Evolutionary conservation across 2,888 invertebrate genomes (phyloP), one percentile per base, ranked within the genome.

Genomic region (Aelia acuminata): DNA sequence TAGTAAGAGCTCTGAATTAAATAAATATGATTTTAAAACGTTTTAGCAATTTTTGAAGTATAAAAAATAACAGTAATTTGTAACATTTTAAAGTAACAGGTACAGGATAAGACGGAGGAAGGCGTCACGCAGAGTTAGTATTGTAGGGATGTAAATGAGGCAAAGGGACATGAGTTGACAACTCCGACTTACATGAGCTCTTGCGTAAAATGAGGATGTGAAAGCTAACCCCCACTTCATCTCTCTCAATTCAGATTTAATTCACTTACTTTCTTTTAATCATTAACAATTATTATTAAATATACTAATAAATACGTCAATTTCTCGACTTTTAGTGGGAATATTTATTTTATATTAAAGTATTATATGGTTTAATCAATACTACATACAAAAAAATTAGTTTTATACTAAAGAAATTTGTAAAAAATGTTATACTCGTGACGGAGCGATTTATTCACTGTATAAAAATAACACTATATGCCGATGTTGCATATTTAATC

Each of bases 151-250:
- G 63, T 70, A 70, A 70, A 70, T 70, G 57, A 57, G 15, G 3
- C 57, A 26, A 1, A n/a, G 53, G n/a, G 53, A 53, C 53, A 15
- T 31, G 26, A 57, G 3, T 11, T 57, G 63, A 70, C 63, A 31
- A 70, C 35, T 70, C 31, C 18, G 63, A 70, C 63, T 70, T 70
- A 70, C 31, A 35, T 70, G 63, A 70, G 1, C 63, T 70, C 63
- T 70, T 70, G 63, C 63, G 63, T 70, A 70, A 70, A 70, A 70
- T 35, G 63, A 70, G 63, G 31, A 70, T 35, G 63, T 70, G 63
- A 70, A 70, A 70, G 63, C 35, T 18, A 70, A 20, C 5, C 35
- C 1, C 31, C 35, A 20, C 35, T 70, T 35, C 63, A 70, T 70
- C 63, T 70, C 35, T 18, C 63, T 31, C 63, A 35, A 70, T 35